Percentiles rank a stretch among this genome's conserved stretches.
phyloP scores from a whole-genome alignment of 2,888 invertebrate genomes.

The Polyommatus icarus region DNA sequence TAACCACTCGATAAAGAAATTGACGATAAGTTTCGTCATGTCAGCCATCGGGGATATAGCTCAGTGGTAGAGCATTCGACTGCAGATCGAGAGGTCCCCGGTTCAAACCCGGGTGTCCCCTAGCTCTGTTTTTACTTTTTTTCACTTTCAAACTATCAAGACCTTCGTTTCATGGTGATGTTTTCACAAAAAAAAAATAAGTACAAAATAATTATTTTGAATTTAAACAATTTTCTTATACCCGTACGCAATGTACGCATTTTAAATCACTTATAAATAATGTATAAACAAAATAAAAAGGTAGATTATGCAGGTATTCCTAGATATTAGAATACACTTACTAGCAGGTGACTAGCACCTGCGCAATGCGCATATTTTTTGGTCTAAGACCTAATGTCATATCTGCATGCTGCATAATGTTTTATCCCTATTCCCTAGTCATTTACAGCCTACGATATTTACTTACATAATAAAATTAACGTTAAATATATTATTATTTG shows the following conservation, averaged over 20 bases:
- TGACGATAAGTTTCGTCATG: neutral
- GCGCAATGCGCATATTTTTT: neutral
- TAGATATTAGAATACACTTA: neutral
- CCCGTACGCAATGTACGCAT: neutral
- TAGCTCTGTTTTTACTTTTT: slow-evolving; percentile 44
- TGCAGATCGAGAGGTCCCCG: slow-evolving; percentile 80
- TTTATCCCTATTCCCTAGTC: no score
- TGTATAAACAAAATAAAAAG: slow-evolving; percentile 19
- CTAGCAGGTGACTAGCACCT: slow-evolving; percentile 1
- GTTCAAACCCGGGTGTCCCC: slow-evolving; percentile 80
- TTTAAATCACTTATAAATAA: slow-evolving; percentile 4
- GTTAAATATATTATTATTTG: no score
- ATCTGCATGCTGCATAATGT: neutral
- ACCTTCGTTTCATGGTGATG: neutral
- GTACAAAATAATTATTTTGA: neutral
- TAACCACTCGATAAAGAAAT: neutral
- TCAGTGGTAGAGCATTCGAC: slow-evolving; percentile 80
- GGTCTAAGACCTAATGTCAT: neutral
- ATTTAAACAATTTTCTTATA: neutral
- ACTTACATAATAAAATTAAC: no score
- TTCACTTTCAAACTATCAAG: slow-evolving; percentile 44
- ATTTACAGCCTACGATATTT: no score
- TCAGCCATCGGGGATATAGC: slow-evolving; percentile 66
- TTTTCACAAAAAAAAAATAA: neutral
- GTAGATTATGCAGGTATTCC: slow-evolving; percentile 29